Evolutionary conservation across 2,113 vertebrate species (phyloP).

Genomic region (Apus apus): DNA sequence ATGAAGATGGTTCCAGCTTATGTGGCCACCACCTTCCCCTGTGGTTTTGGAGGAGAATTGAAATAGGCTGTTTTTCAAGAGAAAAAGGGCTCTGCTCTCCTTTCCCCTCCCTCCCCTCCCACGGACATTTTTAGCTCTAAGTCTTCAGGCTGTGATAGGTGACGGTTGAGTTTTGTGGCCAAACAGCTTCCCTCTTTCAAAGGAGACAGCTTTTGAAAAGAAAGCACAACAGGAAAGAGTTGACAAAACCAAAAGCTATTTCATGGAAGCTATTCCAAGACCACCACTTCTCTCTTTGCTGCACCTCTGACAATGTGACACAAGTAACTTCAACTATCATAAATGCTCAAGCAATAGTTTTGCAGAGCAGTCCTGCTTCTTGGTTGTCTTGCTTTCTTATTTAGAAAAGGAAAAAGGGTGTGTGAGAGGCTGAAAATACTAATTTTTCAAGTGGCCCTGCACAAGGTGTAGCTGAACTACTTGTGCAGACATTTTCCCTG

Average conservation of each 20-base stretch:
- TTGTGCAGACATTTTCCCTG: too few species aligned
- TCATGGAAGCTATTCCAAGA: background rate
- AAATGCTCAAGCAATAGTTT: background rate
- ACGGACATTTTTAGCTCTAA: conserved; percentile 10
- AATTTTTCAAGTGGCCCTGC: background rate
- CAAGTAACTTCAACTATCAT: background rate
- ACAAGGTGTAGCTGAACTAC: background rate
- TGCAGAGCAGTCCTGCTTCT: background rate
- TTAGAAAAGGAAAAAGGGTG: background rate
- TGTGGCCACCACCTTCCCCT: background rate
- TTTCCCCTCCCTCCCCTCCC: conserved; percentile 16
- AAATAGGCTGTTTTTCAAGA: background rate
- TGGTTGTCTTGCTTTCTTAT: background rate
- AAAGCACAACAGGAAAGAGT: background rate
- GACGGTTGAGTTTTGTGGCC: conserved; percentile 58
- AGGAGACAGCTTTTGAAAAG: background rate
- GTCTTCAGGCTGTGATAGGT: background rate
- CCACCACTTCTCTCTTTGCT: background rate
- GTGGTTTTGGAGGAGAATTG: conserved; percentile 1
- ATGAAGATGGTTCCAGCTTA: background rate
- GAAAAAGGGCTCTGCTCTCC: background rate
- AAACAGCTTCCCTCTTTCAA: conserved; percentile 56
- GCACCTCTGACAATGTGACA: background rate
- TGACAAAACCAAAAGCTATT: background rate
- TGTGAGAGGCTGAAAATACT: background rate